These are phyloP conservation scores for Myotis brandtii DNA, from an alignment of 2,113 vertebrate species.

Conservation along the genomic window DNA sequence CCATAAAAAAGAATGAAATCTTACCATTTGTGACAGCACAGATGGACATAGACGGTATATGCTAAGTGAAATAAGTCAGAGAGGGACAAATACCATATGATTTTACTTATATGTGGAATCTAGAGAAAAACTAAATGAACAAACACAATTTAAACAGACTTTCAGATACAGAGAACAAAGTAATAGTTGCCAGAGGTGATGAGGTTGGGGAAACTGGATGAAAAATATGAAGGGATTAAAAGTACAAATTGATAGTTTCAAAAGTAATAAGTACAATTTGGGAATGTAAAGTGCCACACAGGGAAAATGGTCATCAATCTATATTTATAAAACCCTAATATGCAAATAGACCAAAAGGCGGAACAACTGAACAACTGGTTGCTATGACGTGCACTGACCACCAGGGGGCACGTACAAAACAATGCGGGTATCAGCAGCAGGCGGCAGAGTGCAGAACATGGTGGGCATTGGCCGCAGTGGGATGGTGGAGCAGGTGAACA, in stretches of 20 bases:
- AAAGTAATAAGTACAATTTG: neutral
- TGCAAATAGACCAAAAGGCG: too few relatives aligned
- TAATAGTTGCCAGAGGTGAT: neutral
- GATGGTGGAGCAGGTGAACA: too few relatives aligned
- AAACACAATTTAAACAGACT: neutral
- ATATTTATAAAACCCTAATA: too few relatives aligned
- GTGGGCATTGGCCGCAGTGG: too few relatives aligned
- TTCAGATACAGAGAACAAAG: neutral
- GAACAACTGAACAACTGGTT: too few relatives aligned
- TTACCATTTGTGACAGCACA: neutral
- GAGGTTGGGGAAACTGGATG: neutral
- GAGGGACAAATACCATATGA: neutral
- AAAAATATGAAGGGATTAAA: neutral
- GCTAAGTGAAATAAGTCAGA: neutral
- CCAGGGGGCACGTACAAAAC: too few relatives aligned
- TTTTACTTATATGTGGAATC: neutral
- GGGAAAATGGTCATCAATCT: neutral
- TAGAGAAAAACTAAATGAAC: neutral
- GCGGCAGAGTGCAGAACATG: rapidly evolving
- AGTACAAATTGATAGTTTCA: neutral
- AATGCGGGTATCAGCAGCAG: too few relatives aligned
- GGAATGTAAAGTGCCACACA: neutral
- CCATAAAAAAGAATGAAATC: neutral
- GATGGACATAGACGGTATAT: neutral
- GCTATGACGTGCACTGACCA: too few relatives aligned